Conservation (phyloP, 2,888 invertebrate species). For the Aleiodes testaceus region DNA sequence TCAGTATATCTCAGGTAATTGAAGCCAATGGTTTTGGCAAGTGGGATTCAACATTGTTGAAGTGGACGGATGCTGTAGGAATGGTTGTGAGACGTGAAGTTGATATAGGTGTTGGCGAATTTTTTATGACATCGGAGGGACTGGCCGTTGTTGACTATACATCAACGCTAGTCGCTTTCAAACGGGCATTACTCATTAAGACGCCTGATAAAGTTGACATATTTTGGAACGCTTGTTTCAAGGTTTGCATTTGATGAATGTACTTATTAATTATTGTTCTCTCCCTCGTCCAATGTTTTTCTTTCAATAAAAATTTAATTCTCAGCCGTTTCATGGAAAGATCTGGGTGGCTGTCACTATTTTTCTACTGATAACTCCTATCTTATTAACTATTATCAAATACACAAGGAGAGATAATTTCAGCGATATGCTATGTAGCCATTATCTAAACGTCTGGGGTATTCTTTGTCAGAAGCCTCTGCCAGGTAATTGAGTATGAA, state of each 20-base stretch:
- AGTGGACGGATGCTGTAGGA: slow-evolving; percentile 61
- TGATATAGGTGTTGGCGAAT: slow-evolving; percentile 60
- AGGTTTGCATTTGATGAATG: slow-evolving; percentile 49
- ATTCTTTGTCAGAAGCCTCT: no score
- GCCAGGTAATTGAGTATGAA: slow-evolving; percentile 46
- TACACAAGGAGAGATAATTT: no score
- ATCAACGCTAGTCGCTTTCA: slow-evolving; percentile 56
- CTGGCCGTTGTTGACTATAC: slow-evolving; percentile 60
- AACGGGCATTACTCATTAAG: slow-evolving; percentile 56
- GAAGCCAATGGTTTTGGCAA: slow-evolving; percentile 53
- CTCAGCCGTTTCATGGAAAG: slow-evolving; percentile 26
- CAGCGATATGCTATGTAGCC: no score
- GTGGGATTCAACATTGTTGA: slow-evolving; percentile 43
- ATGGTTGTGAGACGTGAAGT: slow-evolving; percentile 51
- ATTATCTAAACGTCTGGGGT: no score
- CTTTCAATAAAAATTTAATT: no score
- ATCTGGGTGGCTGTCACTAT: slow-evolving; percentile 52
- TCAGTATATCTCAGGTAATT: slow-evolving; percentile 47
- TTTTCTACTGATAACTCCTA: slow-evolving; percentile 39
- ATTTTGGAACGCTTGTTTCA: slow-evolving; percentile 62
- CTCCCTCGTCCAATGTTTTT: neutral
- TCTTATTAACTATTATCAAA: slow-evolving; percentile 44
- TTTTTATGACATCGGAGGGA: slow-evolving; percentile 57
- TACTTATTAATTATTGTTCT: no score
- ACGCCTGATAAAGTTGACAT: slow-evolving; percentile 48